Conservation (phyloP, 2,888 invertebrate genomes). For the Phalera bucephala region DNA sequence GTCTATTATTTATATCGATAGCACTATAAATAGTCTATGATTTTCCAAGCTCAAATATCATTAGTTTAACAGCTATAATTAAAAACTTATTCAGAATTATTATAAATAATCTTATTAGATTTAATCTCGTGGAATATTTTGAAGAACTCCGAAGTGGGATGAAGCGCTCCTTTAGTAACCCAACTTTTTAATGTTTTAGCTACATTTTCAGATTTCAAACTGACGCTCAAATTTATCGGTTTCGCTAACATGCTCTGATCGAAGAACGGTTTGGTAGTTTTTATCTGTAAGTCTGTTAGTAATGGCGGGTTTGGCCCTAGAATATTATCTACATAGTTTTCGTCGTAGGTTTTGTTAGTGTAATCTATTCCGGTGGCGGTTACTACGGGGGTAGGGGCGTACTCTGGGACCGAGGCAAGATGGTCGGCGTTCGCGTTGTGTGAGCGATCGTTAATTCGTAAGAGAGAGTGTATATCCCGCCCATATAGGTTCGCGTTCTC, state of each 20-base stretch:
- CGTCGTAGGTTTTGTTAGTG: constrained; percentile 49
- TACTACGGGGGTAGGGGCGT: constrained; percentile 45
- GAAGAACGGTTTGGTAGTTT: constrained; percentile 41
- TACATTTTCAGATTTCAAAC: constrained; percentile 50
- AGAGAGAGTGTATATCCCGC: constrained; percentile 50
- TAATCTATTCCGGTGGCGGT: constrained; percentile 60
- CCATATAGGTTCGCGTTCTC: constrained; percentile 53
- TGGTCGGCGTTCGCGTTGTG: constrained; percentile 44
- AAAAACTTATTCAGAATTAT: no score
- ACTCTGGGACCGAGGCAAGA: constrained; percentile 43
- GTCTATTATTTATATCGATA: no score
- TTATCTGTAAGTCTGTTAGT: constrained; percentile 50
- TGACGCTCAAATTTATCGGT: constrained; percentile 44
- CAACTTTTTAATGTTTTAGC: constrained; percentile 49
- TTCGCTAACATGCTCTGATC: constrained; percentile 45
- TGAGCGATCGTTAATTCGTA: constrained; percentile 46
- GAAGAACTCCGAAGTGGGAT: constrained; percentile 56
- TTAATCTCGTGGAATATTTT: constrained; percentile 53
- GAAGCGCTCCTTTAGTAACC: constrained; percentile 46
- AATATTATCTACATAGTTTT: constrained; percentile 48
- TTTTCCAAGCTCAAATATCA: no score
- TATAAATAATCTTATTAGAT: constrained; percentile 47
- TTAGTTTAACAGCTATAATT: no score
- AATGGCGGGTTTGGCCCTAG: constrained; percentile 62
- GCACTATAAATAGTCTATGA: no score